Conservation (phyloP, 2,888 invertebrate species). For the Lampropteryx suffumata region DNA sequence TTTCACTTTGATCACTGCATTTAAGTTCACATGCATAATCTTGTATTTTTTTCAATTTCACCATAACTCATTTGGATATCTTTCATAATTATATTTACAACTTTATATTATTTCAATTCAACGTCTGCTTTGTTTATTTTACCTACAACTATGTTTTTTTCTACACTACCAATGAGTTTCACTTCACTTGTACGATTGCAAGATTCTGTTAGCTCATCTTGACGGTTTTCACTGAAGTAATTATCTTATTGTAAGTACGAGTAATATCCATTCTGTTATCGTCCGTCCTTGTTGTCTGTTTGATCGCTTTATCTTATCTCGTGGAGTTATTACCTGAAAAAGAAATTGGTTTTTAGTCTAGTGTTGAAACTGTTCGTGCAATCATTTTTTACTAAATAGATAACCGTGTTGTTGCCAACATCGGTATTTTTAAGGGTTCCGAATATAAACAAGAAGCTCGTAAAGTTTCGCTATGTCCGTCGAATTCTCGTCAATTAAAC, state of each 20-base stretch:
- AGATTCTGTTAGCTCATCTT: constrained; percentile 29
- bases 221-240: constrained; percentile 17
- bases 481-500: too few relatives aligned
- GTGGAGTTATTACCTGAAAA: constrained; percentile 28
- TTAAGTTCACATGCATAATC: not conserved
- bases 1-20: constrained; percentile 2
- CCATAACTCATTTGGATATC: constrained; percentile 12
- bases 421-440: too few relatives aligned
- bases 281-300: constrained; percentile 27
- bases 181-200: constrained; percentile 16
- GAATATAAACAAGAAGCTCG: too few relatives aligned
- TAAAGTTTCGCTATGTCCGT: too few relatives aligned
- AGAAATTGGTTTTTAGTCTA: constrained; percentile 14
- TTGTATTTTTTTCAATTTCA: constrained; percentile 1
- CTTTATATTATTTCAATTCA: constrained; percentile 3
- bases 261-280: constrained; percentile 25
- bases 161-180: not conserved
- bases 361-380: not conserved
- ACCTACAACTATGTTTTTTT: not conserved
- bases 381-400: not conserved
- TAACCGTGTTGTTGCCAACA: too few relatives aligned
- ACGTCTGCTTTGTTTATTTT: too few relatives aligned
- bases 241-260: constrained; percentile 23
- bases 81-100: constrained; percentile 5
- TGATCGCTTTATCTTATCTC: constrained; percentile 33